These are phyloP conservation scores for Heliocidaris tuberculata DNA, from an alignment of 35 echinoderm and acorn worm species.

Conservation along the genomic window DNA sequence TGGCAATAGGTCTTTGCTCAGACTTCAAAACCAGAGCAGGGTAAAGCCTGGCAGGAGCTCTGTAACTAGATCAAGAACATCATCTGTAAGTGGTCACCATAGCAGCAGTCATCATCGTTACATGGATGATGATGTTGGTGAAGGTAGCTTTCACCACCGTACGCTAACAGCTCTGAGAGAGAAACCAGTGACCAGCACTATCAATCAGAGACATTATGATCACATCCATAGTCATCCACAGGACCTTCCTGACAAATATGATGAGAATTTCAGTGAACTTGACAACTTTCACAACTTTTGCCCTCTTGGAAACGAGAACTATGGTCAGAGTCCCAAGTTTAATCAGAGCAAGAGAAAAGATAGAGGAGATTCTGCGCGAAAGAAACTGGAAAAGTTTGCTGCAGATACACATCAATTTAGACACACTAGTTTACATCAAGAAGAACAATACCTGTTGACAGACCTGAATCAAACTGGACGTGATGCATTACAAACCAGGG, in stretches of 20 bases:
- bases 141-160: background rate
- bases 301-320: background rate
- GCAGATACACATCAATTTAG: background rate
- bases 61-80: background rate
- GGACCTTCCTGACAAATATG: background rate
- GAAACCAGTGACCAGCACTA: background rate
- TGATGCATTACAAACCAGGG: background rate
- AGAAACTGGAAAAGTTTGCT: conserved; percentile 11
- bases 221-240: background rate
- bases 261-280: background rate
- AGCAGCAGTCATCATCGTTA: background rate
- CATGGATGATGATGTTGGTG: background rate
- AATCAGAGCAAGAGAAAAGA: background rate
- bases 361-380: background rate
- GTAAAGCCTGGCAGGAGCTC: background rate
- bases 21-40: background rate
- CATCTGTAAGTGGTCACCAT: background rate
- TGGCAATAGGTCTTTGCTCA: background rate
- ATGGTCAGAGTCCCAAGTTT: background rate
- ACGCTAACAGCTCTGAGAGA: background rate
- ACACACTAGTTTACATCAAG: background rate
- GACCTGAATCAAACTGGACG: background rate
- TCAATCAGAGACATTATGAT: background rate
- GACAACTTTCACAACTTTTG: background rate
- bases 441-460: background rate